A percentile compares a stretch with the other conserved stretches of the same genome.
Conservation (phyloP, 2,888 invertebrate genomes). For the Ashinkailepas kermadecensis region DNA sequence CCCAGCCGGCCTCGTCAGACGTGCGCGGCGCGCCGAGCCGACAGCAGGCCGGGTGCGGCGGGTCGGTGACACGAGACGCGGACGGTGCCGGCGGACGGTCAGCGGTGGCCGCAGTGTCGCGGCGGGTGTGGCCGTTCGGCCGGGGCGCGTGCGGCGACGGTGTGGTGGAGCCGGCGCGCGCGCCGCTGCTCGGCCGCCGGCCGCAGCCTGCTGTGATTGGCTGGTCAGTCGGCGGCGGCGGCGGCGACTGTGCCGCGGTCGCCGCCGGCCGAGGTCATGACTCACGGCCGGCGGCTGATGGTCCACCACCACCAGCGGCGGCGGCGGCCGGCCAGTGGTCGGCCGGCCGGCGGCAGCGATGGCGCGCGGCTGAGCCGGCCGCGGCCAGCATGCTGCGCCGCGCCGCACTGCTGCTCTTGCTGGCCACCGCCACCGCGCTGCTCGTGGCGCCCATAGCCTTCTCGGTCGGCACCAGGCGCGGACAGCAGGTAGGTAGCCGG, state of each 20-base stretch:
- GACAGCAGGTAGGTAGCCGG: neutral
- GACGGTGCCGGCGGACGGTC: no score
- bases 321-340: neutral
- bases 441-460: neutral
- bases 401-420: neutral
- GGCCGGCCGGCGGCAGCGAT: neutral
- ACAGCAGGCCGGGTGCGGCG: no score
- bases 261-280: neutral
- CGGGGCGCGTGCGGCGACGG: neutral
- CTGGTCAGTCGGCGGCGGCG: neutral
- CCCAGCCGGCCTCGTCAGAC: no score
- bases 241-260: neutral
- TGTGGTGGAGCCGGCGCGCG: neutral
- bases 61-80: no score
- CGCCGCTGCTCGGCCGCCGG: constrained; percentile 17
- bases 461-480: neutral
- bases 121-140: neutral
- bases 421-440: constrained; percentile 7
- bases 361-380: neutral
- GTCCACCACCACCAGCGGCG: neutral
- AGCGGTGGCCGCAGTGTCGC: no score
- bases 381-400: neutral
- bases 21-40: no score
- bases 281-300: neutral
- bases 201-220: constrained; percentile 11